A percentile compares a stretch with the other conserved stretches of the same genome.
Evolutionary conservation across 2,888 invertebrate species (phyloP).

Genomic region (Kryphioiulus occultus): DNA sequence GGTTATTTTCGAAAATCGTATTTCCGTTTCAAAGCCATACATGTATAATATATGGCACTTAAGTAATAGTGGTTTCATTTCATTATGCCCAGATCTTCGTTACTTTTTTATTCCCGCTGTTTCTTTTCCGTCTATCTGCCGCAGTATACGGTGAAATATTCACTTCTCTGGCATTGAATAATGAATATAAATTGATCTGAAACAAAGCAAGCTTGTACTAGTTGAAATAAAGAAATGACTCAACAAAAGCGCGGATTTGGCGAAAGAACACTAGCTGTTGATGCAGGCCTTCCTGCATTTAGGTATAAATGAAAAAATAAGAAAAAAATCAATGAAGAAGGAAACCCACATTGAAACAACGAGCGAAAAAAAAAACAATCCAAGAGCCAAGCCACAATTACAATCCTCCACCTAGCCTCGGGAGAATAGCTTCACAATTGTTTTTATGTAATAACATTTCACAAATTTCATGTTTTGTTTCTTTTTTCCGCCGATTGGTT

Average conservation of each 20-base stretch:
- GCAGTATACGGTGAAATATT: background rate
- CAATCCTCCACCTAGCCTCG: background rate
- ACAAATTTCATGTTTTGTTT: background rate
- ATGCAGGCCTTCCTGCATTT: background rate
- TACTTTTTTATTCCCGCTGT: slow-evolving; percentile 18
- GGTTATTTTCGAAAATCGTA: slow-evolving; percentile 31
- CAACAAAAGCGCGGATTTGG: slow-evolving; percentile 30
- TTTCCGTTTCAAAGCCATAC: background rate
- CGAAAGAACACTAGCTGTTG: background rate
- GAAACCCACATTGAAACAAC: background rate
- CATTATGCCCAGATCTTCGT: slow-evolving; percentile 25
- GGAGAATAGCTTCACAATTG: background rate
- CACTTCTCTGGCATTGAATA: slow-evolving; percentile 30
- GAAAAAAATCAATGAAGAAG: background rate
- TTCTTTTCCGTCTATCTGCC: slow-evolving; percentile 35
- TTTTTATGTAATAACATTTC: slow-evolving; percentile 28
- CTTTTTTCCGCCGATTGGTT: background rate
- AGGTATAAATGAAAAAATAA: background rate
- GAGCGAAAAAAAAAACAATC: background rate
- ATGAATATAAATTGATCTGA: slow-evolving; percentile 26
- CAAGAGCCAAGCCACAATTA: background rate
- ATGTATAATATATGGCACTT: slow-evolving; percentile 17
- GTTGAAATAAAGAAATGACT: slow-evolving; percentile 35
- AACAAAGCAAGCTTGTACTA: slow-evolving; percentile 11
- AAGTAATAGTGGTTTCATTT: slow-evolving; percentile 35